These are phyloP conservation scores for Penaeus vannamei DNA, from an alignment of 1,140 invertebrate genomes.

Conservation along the genomic window DNA sequence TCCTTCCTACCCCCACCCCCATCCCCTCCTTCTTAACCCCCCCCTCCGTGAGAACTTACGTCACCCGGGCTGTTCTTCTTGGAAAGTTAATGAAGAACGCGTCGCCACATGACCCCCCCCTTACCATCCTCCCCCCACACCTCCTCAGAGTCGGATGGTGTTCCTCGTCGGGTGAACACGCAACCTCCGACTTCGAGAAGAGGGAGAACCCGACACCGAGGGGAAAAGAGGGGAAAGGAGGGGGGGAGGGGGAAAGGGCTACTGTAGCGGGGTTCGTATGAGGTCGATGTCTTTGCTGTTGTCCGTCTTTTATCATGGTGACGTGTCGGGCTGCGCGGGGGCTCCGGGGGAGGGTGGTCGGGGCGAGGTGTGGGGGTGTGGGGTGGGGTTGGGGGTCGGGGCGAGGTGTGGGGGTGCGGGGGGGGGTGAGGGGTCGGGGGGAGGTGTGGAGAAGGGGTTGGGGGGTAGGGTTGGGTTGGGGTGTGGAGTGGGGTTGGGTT, in stretches of 20 bases:
- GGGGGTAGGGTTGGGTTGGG: not conserved
- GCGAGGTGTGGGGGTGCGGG: not conserved
- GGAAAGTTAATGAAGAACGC: no score
- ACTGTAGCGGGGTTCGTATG: constrained; percentile 34
- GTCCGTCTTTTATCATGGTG: constrained; percentile 57
- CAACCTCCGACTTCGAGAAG: no score
- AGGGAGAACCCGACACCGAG: no score
- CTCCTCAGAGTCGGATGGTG: not conserved
- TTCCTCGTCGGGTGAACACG: no score
- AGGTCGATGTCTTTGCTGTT: constrained; percentile 41
- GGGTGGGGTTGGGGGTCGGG: not conserved
- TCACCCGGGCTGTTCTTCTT: no score
- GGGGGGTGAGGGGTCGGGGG: not conserved
- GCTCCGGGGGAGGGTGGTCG: constrained; percentile 4
- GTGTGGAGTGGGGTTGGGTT: not conserved
- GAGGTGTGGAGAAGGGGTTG: not conserved
- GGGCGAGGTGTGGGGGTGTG: not conserved
- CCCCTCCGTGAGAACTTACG: no score
- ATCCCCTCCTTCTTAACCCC: not conserved
- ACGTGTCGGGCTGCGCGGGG: constrained; percentile 14
- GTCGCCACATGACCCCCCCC: no score
- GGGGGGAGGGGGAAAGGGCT: not conserved
- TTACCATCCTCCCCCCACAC: not conserved
- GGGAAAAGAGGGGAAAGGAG: no score
- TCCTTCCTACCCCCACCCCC: not conserved